Percentiles rank a stretch among this genome's conserved stretches.
These are phyloP conservation scores for Drosophila melanica DNA, from an alignment of 1,140 invertebrate species.

Conservation along the genomic window DNA sequence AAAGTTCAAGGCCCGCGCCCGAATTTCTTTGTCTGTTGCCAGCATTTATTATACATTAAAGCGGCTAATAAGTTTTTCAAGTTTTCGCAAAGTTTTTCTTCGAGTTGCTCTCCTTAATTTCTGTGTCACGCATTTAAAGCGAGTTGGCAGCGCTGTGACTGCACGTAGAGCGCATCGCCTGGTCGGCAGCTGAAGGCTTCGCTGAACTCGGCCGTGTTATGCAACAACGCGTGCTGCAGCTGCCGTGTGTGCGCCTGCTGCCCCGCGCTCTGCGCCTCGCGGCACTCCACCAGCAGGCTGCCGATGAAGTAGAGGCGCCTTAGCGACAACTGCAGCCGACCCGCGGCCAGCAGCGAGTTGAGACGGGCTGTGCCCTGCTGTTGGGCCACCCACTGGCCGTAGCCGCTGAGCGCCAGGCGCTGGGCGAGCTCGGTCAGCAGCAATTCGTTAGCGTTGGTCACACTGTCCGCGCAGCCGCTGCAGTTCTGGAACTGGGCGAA, in stretches of 20 bases:
- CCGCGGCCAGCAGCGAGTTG: slow-evolving; percentile 49
- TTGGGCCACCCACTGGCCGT: slow-evolving; percentile 54
- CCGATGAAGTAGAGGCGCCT: slow-evolving; percentile 64
- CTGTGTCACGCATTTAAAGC: slow-evolving; percentile 12
- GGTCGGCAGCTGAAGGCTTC: slow-evolving; percentile 63
- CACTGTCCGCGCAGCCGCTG: slow-evolving; percentile 12
- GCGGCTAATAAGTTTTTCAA: neutral
- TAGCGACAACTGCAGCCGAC: slow-evolving; percentile 57
- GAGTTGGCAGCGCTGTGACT: slow-evolving; percentile 48
- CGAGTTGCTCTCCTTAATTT: neutral
- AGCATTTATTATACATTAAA: slow-evolving; percentile 40
- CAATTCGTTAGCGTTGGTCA: slow-evolving; percentile 61
- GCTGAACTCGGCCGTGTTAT: slow-evolving; percentile 61
- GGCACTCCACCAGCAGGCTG: slow-evolving; percentile 61
- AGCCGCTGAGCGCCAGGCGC: slow-evolving; percentile 43
- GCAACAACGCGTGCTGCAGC: slow-evolving; percentile 55
- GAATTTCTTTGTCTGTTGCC: slow-evolving; percentile 3
- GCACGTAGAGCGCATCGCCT: slow-evolving; percentile 48
- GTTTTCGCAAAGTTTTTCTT: slow-evolving; percentile 11
- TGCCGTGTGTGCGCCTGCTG: slow-evolving; percentile 52
- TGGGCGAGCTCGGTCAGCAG: slow-evolving; percentile 60
- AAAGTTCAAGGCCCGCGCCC: slow-evolving; percentile 67
- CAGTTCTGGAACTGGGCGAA: slow-evolving; percentile 62
- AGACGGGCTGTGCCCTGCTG: slow-evolving; percentile 36
- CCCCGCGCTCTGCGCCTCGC: slow-evolving; percentile 11